These are phyloP conservation scores for Calyptomena viridis DNA, from an alignment of 2,113 vertebrate genomes.

Conservation along the genomic window DNA sequence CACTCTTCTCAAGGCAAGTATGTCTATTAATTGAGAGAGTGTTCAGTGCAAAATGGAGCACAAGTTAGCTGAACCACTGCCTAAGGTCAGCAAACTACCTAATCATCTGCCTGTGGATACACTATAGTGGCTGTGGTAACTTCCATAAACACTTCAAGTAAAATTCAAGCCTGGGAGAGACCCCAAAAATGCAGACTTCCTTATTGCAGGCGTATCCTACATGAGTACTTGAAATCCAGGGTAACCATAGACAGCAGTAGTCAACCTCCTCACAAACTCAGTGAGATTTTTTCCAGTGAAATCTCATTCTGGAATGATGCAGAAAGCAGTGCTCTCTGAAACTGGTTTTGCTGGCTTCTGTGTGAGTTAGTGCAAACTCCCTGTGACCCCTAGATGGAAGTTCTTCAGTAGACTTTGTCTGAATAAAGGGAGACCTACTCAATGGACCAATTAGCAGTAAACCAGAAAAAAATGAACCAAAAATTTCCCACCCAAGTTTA, in stretches of 20 bases:
- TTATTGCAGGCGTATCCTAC: background rate
- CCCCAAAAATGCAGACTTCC: background rate
- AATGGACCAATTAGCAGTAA: background rate
- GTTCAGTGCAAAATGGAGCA: background rate
- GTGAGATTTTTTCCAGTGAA: background rate
- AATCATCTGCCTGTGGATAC: background rate
- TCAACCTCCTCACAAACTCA: background rate
- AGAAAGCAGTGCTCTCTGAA: background rate
- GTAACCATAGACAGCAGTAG: background rate
- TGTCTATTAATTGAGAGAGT: background rate
- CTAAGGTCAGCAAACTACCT: background rate
- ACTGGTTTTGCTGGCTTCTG: rapidly evolving
- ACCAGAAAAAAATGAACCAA: background rate
- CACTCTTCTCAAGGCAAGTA: background rate
- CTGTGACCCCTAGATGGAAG: background rate
- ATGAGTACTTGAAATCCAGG: background rate
- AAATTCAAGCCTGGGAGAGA: background rate
- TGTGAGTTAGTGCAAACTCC: background rate
- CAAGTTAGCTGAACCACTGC: background rate
- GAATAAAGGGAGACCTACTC: background rate
- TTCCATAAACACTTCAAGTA: background rate
- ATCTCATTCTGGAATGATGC: background rate
- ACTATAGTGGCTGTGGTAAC: rapidly evolving
- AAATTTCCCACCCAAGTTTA: background rate
- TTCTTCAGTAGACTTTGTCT: background rate